Base-by-base conservation (phyloP, 2,888 invertebrate genomes). In the Meandrusa payeni region DNA sequence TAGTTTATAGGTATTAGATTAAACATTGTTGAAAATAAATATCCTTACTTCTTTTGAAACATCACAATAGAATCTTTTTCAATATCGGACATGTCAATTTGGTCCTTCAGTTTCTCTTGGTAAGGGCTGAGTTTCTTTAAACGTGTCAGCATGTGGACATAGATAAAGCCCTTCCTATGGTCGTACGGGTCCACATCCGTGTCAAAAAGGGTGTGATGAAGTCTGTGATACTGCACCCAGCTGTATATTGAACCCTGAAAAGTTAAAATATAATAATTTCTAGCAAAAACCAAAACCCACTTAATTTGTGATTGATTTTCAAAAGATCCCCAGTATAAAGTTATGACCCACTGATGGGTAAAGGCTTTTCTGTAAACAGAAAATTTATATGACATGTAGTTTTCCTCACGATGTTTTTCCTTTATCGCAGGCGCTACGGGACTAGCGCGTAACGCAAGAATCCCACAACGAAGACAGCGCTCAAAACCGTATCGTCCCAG, bases 101-200 rank as follows among this genome's bases (percentile, higher is more conserved):
- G 76, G 12, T 89, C 82, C 41, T 92, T 90, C 22, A 93, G 78
- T 36, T 90, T 79, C 54, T 93, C 90, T 50, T 92, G 90, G 47
- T 93, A 80, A 0, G 90, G 88, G 40, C 92, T 93, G 29, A 92
- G 90, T 28, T 90, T 89, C 37, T 90, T 70, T 13, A 95, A 66
- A 39, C 95, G 91, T 41, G 94, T 92, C 20, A 93, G 75, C 9
- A 97, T 80, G 60, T 98, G 97, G 1, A 96, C 91, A 68, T 93
- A 93, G 48, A 94, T 71, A 67, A 97, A 96, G 2, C 97, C 96
- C 54, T 91, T 91, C 1, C 89, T 91, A 59, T 93, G 91, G 66
- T 95, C 93, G 71, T 91, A 95, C 0, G 95, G 96, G 71, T 97
- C 97, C 36, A 91, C 89, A 20, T 92, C 91, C 0, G 95, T 94